Conservation (phyloP, 2,888 invertebrate species). For the Volucella zonaria region DNA sequence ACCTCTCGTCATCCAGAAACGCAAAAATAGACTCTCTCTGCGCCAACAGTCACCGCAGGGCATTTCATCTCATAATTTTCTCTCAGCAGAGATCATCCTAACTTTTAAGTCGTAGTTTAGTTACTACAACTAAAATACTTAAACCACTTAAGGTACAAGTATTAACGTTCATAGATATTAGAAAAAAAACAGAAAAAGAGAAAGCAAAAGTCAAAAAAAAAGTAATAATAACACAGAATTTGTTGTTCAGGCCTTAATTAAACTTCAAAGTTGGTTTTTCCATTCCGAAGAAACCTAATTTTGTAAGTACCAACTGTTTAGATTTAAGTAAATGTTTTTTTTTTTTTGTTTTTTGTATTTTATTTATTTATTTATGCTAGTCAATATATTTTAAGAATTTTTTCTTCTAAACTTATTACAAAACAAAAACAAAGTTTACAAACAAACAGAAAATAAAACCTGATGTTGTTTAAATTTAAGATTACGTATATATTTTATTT, state of each 20-base stretch:
- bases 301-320: constrained; percentile 51
- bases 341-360: constrained; percentile 20
- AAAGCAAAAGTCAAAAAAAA: no score
- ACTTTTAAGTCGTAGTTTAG: constrained; percentile 41
- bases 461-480: constrained; percentile 57
- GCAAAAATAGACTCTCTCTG: constrained; percentile 22
- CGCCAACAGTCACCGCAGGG: constrained; percentile 43
- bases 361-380: constrained; percentile 70
- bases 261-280: constrained; percentile 33
- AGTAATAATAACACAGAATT: constrained; percentile 25
- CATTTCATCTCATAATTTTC: constrained; percentile 50
- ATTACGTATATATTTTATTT: constrained; percentile 61
- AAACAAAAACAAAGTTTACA: constrained; percentile 31
- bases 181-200: no score
- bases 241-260: constrained; percentile 60
- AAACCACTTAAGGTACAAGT: constrained; percentile 14
- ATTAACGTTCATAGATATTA: constrained; percentile 32
- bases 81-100: constrained; percentile 57
- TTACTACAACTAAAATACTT: constrained; percentile 32
- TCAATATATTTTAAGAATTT: constrained; percentile 66
- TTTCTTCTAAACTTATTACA: constrained; percentile 28
- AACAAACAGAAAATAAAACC: constrained; percentile 35
- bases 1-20: constrained; percentile 9
- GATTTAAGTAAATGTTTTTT: constrained; percentile 51
- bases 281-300: constrained; percentile 43